Base-by-base conservation (phyloP, 2,888 invertebrate species). In the Corythucha ciliata region DNA sequence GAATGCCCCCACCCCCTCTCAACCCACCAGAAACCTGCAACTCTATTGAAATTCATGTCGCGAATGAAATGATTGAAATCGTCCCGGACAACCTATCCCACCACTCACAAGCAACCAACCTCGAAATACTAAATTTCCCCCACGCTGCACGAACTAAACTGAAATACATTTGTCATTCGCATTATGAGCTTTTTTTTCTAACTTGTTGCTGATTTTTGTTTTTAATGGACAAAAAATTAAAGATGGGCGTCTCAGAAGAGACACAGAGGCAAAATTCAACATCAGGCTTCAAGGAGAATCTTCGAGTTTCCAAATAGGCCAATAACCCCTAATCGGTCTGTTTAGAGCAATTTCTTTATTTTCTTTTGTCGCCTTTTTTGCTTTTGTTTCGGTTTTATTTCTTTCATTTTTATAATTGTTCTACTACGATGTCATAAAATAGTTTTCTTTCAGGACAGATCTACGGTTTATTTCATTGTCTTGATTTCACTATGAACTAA, bases 401-500 rank as follows among this genome's bases (percentile, higher is more conserved):
- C 16, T 20, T 22, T 22, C 26, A 29, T 18, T 25, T 20, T 27
- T 39, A 32, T 39, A 27, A 27, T 48, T 48, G 37, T 47, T 22
- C 27, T 41, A n/a, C 26, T 2, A 32, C 20, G 32, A 22, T 36
- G 45, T 33, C 14, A 42, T 26, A 14, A 24, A 41, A 24, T 12
- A 29, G 27, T 51, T 51, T 51, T 51, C 51, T 51, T 51, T 51
- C 51, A 51, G 51, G 51, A 45, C 45, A 37, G 51, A 37, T 39
- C 36, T 49, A 22, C 26, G 29, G 37, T 27, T 22, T 40, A 42
- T 55, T 37, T 47, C 57, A 34, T 53, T 49, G 49, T 48, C 49
- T 41, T 56, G 32, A 40, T 45, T 54, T 20, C 48, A 88, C 88
- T 89, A 84, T 85, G 88, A 81, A 89, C n/a, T n/a, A n/a, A n/a